Base-by-base conservation (phyloP, 2,888 invertebrate genomes). In the Caenorhabditis afra region DNA sequence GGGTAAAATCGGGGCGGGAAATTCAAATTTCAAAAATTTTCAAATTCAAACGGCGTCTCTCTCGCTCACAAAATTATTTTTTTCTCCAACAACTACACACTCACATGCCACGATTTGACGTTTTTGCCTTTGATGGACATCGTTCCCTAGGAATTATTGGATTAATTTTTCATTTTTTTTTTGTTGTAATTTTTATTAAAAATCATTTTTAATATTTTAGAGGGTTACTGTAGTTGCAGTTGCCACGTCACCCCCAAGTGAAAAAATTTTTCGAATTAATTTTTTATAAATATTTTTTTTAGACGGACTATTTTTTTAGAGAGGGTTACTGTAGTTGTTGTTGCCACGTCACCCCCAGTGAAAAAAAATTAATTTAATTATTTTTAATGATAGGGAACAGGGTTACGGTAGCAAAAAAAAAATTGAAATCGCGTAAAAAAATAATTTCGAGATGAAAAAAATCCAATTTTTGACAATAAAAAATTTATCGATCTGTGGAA, bases 31-130 rank as follows among this genome's bases (percentile, higher is more conserved):
- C 29, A 45, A 52, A 52, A 29, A 22, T 23, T 14, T 16, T 44
- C 41, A 10, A 45, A 45, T n/a, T 39, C 0, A 16, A 20, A 39
- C 47, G 41, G 20, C 5, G 18, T 35, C 37, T 53, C 45, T 45
- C 50, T 22, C 53, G 11, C 44, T 23, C 52, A 44, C 45, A 23
- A 20, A 2, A 41, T 2, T 22, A 22, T 11, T 55, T 59, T 49
- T 64, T 22, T 29, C 7, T 29, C 29, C 3, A 29, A 29, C 7
- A 45, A 59, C 67, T 52, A 68, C 68, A 81, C 83, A 83, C 83
- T 83, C 79, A 83, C 83, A 83, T 83, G 83, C 81, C 80, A 80
- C 59, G 80, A 77, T 79, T 83, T 83, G 58, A 83, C 80, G 59
- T 66, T 74, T 80, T 83, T 83, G 57, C 83, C 83, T 80, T 80